These are phyloP conservation scores for Aricia artaxerxes DNA, from an alignment of 2,888 invertebrate genomes.

Conservation along the genomic window DNA sequence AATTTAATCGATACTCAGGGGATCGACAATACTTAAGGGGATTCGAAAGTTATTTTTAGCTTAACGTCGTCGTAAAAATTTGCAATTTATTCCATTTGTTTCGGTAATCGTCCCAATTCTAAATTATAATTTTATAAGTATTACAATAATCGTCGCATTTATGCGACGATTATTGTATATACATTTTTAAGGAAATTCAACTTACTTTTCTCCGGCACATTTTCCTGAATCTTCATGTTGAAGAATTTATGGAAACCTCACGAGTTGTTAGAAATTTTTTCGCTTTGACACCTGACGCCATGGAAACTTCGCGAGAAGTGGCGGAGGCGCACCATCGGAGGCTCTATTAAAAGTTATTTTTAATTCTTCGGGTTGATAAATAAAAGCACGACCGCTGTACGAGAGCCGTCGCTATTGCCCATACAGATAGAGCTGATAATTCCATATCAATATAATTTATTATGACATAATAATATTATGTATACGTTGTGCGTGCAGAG, in stretches of 20 bases:
- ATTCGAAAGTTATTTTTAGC: not conserved
- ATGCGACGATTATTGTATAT: too few species aligned
- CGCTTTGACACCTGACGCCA: slow-evolving; percentile 5
- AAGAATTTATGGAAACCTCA: not conserved
- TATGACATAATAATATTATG: not conserved
- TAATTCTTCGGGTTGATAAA: slow-evolving; percentile 2
- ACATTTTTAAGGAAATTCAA: not conserved
- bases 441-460: not conserved
- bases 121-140: not conserved
- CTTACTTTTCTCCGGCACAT: slow-evolving; percentile 33
- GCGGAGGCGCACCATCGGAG: not conserved
- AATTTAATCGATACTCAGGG: too few species aligned
- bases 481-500: not conserved
- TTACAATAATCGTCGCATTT: not conserved
- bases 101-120: not conserved
- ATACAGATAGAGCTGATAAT: not conserved
- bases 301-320: not conserved
- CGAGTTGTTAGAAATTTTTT: not conserved
- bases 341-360: slow-evolving; percentile 18
- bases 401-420: not conserved
- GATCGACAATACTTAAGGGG: not conserved
- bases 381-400: not conserved
- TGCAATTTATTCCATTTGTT: not conserved
- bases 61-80: not conserved
- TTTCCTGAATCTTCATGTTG: slow-evolving; percentile 32